phyloP scores from a whole-genome alignment of 1,140 invertebrate genomes.

The Drosophila kurseongensis region DNA sequence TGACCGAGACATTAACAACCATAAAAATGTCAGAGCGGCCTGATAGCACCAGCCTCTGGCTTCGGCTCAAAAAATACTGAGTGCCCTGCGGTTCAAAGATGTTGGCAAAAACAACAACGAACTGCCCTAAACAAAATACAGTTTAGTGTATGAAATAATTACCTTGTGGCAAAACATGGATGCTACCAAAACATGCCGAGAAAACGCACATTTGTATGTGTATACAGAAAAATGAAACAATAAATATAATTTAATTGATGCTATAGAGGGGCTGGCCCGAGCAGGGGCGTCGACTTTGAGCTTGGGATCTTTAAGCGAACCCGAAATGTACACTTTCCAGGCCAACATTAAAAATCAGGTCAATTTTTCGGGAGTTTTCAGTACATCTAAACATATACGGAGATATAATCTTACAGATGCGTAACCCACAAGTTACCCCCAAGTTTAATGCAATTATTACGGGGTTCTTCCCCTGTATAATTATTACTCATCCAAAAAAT shows the following conservation, averaged over 20 bases:
- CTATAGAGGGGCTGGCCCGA: constrained; percentile 1
- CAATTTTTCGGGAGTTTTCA: neutral
- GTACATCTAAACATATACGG: no score
- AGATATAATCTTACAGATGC: neutral
- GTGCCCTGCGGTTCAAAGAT: constrained; percentile 74
- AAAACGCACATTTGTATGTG: constrained; percentile 36
- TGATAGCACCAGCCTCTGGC: constrained; percentile 41
- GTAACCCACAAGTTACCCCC: neutral
- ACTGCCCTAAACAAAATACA: constrained; percentile 33
- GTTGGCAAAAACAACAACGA: constrained; percentile 28
- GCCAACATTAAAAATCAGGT: neutral
- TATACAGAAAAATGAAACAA: constrained; percentile 24
- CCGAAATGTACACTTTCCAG: neutral
- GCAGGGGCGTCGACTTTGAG: constrained; percentile 41
- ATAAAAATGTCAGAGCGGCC: constrained; percentile 60
- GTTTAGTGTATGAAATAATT: constrained; percentile 62
- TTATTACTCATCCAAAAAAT: neutral
- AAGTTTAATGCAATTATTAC: neutral
- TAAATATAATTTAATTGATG: constrained; percentile 61
- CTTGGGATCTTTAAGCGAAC: neutral
- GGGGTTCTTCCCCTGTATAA: neutral
- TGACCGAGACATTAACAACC: constrained; percentile 77
- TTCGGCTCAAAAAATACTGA: constrained; percentile 22
- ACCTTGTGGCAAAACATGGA: constrained; percentile 68
- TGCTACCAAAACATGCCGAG: constrained; percentile 60